phyloP scores from a whole-genome alignment of 2,888 invertebrate genomes.

The Melitaea athalia region DNA sequence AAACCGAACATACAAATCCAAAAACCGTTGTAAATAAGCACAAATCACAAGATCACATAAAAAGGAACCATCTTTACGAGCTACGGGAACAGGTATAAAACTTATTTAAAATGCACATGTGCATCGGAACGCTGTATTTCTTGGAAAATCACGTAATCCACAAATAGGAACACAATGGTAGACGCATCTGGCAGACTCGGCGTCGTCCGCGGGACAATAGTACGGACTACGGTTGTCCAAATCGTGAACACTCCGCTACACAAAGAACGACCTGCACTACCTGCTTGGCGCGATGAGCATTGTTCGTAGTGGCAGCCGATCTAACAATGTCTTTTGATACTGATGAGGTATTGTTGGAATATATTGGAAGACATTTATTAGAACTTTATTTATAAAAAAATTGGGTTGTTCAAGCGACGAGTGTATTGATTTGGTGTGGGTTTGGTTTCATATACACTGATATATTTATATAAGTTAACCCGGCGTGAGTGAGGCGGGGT shows the following conservation, averaged over 20 bases:
- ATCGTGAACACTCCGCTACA: conserved; percentile 12
- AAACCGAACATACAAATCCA: conserved; percentile 16
- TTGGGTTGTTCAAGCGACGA: too few relatives aligned
- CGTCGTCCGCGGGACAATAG: conserved; percentile 66
- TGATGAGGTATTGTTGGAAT: not conserved
- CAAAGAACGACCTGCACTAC: conserved; percentile 19
- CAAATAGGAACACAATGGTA: conserved; percentile 52
- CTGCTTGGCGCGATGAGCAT: not conserved
- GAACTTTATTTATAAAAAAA: too few relatives aligned
- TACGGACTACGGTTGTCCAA: conserved; percentile 28
- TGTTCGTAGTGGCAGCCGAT: not conserved
- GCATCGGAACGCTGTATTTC: conserved; percentile 58
- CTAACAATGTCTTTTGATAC: not conserved
- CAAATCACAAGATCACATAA: conserved; percentile 22
- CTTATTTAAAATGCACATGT: conserved; percentile 54
- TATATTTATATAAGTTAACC: too few relatives aligned
- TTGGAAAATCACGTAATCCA: conserved; percentile 48
- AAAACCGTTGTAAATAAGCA: conserved; percentile 28
- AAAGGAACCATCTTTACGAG: conserved; percentile 29
- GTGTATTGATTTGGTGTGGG: too few relatives aligned
- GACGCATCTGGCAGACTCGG: conserved; percentile 72
- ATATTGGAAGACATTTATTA: too few relatives aligned
- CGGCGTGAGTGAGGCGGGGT: too few relatives aligned
- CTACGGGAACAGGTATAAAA: conserved; percentile 57
- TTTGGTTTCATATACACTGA: too few relatives aligned